phyloP scores from a whole-genome alignment of 2,888 invertebrate species.

The Entomobrya multifasciata region DNA sequence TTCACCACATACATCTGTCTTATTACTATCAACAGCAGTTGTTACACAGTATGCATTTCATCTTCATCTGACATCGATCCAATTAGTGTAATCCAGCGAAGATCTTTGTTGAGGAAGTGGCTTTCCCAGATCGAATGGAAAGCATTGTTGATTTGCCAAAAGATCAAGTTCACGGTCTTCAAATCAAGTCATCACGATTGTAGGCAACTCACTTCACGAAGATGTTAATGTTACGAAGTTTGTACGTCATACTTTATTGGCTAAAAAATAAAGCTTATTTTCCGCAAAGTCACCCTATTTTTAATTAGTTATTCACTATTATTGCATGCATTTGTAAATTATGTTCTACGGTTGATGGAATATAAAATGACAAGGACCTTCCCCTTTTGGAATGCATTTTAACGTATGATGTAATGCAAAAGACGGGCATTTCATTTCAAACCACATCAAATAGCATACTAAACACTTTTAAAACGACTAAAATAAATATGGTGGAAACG shows the following conservation, averaged over 20 bases:
- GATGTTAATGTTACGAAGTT: too few species aligned
- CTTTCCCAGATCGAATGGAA: background rate
- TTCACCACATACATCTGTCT: background rate
- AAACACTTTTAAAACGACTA: background rate
- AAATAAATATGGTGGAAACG: background rate
- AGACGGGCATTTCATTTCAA: background rate
- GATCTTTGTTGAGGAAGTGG: background rate
- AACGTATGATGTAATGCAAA: background rate
- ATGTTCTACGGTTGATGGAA: too few species aligned
- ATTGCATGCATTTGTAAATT: too few species aligned
- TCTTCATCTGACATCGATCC: constrained; percentile 1
- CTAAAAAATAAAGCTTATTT: too few species aligned
- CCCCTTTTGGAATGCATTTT: too few species aligned
- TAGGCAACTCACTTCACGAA: too few species aligned
- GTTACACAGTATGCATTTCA: background rate
- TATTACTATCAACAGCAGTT: background rate
- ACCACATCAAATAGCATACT: background rate
- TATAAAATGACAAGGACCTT: too few species aligned
- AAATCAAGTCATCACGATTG: too few species aligned
- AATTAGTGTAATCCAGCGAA: constrained; percentile 6
- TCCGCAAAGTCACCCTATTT: too few species aligned
- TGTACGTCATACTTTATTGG: too few species aligned
- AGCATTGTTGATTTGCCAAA: constrained; percentile 27
- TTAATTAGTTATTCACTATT: too few species aligned
- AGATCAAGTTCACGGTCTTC: constrained; percentile 48